A percentile compares a stretch with the other conserved stretches of the same genome.
Evolutionary conservation across 2,113 vertebrate genomes (phyloP).

Genomic region (Cepphus grylle): DNA sequence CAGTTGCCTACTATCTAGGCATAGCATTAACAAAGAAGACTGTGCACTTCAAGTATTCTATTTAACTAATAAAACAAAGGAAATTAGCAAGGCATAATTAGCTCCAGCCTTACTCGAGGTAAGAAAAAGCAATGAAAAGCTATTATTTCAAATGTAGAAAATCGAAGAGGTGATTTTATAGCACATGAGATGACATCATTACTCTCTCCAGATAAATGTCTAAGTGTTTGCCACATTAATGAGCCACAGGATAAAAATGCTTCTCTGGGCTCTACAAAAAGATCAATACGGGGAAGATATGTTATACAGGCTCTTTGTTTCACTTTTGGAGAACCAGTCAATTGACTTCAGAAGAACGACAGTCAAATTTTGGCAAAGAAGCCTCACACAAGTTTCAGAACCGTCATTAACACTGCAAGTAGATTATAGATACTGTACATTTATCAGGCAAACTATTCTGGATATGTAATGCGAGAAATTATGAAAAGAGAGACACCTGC

Average conservation of each 20-base stretch:
- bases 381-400: conserved; percentile 2
- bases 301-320: conserved; percentile 1
- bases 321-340: conserved; percentile 47
- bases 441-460: conserved; percentile 2
- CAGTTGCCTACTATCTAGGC: not conserved
- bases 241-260: conserved; percentile 66
- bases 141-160: conserved; percentile 54
- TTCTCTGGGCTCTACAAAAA: conserved; percentile 59
- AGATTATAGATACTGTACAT: not conserved
- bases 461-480: conserved; percentile 17
- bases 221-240: conserved; percentile 68
- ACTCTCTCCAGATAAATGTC: conserved; percentile 65
- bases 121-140: conserved; percentile 50
- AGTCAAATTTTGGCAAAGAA: conserved; percentile 26
- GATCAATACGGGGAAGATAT: conserved; percentile 67
- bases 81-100: conserved; percentile 33
- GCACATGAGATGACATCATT: conserved; percentile 67
- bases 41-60: not conserved
- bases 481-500: conserved; percentile 4
- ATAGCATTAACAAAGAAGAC: not conserved
- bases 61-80: conserved; percentile 40
- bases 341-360: not conserved
- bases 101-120: not conserved
- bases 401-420: conserved; percentile 11
- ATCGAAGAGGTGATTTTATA: conserved; percentile 62